Conservation (phyloP, 2,113 vertebrate species). For the Phalacrocorax aristotelis region DNA sequence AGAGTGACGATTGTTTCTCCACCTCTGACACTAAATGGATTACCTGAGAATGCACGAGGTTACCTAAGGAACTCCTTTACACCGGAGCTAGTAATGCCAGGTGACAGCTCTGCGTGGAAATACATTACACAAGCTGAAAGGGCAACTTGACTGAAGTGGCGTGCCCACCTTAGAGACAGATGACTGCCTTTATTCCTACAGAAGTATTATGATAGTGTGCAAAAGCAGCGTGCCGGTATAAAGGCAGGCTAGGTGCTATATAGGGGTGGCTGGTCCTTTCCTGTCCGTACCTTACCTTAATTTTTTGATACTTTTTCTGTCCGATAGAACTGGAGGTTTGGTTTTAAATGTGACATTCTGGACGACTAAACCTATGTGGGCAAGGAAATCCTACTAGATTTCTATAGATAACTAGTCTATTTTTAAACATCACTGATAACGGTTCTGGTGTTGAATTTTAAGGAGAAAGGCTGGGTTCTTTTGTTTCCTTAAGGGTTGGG, state of each 20-base stretch:
- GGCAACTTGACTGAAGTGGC: neutral
- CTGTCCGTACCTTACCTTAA: neutral
- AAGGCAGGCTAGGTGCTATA: neutral
- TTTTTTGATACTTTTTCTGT: neutral
- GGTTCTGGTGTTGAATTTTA: neutral
- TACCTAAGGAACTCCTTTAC: neutral
- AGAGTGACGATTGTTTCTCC: neutral
- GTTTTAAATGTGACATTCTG: neutral
- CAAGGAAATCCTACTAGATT: neutral
- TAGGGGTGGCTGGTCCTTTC: neutral
- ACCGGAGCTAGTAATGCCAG: neutral
- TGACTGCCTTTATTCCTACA: neutral
- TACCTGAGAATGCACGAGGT: neutral
- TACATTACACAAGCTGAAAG: neutral
- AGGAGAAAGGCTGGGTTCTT: neutral
- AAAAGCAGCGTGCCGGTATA: neutral
- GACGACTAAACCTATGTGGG: neutral
- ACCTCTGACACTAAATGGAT: neutral
- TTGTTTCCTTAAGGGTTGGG: neutral
- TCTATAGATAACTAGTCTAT: neutral
- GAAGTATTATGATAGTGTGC: neutral
- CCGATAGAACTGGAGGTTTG: neutral
- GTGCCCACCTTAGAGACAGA: neutral
- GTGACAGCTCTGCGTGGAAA: neutral
- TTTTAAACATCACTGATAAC: neutral